These are phyloP conservation scores for Tenthredo livida DNA, from an alignment of 2,888 invertebrate species.

Conservation along the genomic window DNA sequence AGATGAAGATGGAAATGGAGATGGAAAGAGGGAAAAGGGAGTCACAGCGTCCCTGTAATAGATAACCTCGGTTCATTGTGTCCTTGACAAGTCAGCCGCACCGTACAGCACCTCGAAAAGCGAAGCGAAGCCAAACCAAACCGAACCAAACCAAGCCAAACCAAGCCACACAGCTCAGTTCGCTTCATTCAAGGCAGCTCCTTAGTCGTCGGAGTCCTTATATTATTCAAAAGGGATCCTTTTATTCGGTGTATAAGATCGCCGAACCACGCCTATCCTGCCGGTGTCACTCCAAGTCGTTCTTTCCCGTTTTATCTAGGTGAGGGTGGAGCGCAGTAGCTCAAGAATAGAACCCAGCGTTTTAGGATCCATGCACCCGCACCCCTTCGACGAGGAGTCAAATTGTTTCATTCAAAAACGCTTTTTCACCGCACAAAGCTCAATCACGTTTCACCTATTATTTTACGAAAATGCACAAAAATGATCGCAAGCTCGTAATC, in stretches of 20 bases:
- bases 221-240: constrained; percentile 50
- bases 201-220: constrained; percentile 38
- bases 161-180: neutral
- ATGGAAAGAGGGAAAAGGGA: constrained; percentile 34
- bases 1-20: neutral
- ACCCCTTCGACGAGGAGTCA: neutral
- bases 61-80: constrained; percentile 74
- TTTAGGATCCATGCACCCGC: neutral
- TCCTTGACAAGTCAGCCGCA: constrained; percentile 67
- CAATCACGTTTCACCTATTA: neutral
- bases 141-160: neutral
- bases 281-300: constrained; percentile 43
- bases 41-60: constrained; percentile 63
- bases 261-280: constrained; percentile 48
- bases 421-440: neutral
- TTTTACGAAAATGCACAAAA: neutral
- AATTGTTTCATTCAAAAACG: constrained; percentile 1
- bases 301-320: constrained; percentile 25
- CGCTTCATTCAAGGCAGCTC: constrained; percentile 38
- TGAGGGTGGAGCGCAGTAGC: neutral
- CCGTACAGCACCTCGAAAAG: neutral
- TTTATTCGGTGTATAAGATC: constrained; percentile 50
- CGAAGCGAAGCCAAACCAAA: neutral
- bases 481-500: neutral
- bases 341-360: neutral